Conservation (phyloP, 1,140 invertebrate species). For the Aphelinus atriplicis region DNA sequence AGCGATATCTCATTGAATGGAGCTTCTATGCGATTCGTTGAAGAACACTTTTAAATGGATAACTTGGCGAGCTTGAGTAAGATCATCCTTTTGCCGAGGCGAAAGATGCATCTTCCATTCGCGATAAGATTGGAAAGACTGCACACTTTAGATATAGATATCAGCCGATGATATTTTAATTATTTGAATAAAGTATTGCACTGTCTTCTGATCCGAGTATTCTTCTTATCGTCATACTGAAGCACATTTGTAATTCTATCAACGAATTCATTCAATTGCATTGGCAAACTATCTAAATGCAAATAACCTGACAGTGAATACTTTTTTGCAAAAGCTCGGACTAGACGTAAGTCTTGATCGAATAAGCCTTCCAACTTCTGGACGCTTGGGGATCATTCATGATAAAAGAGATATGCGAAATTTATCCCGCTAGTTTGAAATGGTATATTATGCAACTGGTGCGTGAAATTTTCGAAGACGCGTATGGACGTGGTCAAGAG, state of each 20-base stretch:
- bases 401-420: no score
- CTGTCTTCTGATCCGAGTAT: slow-evolving; percentile 3
- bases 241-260: no score
- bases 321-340: slow-evolving; percentile 15
- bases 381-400: no score
- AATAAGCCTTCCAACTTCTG: no score
- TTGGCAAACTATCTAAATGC: slow-evolving; percentile 20
- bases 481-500: no score
- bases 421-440: no score
- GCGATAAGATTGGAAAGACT: slow-evolving; percentile 37
- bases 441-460: no score
- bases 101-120: slow-evolving; percentile 31
- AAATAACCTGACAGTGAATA: slow-evolving; percentile 16
- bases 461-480: no score
- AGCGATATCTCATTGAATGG: no score
- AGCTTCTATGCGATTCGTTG: no score
- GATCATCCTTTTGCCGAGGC: slow-evolving; percentile 6
- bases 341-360: neutral
- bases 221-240: neutral
- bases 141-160: slow-evolving; percentile 36
- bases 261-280: slow-evolving; percentile 20
- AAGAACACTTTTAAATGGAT: no score
- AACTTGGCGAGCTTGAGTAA: neutral
- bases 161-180: slow-evolving; percentile 12
- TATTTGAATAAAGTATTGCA: slow-evolving; percentile 36